A percentile compares a stretch with the other conserved stretches of the same genome.
phyloP scores from a whole-genome alignment of 1,140 invertebrate genomes.

The Pemphigus obesinymphae region DNA sequence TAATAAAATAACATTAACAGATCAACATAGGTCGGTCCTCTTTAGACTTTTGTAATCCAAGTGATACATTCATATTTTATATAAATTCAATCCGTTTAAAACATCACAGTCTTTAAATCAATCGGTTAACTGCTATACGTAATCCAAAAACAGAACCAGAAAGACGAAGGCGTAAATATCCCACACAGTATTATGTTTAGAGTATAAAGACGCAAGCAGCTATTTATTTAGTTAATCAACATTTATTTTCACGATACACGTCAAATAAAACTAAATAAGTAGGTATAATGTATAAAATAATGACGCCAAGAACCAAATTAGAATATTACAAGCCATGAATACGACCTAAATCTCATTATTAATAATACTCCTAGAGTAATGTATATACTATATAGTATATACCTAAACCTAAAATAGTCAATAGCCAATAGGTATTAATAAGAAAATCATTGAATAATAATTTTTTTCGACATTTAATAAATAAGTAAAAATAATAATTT shows the following conservation, averaged over 20 bases:
- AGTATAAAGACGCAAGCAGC: background rate
- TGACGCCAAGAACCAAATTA: conserved; percentile 27
- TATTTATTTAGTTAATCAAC: background rate
- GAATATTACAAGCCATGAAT: conserved; percentile 20
- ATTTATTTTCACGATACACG: background rate
- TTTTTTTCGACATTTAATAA: too few relatives aligned
- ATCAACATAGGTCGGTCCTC: too few relatives aligned
- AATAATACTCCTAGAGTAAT: too few relatives aligned
- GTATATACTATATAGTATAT: too few relatives aligned
- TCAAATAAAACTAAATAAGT: conserved; percentile 8
- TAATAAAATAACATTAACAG: too few relatives aligned
- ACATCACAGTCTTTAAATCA: background rate
- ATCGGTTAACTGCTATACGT: background rate
- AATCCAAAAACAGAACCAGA: background rate
- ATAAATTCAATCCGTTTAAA: background rate
- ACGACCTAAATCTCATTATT: conserved; percentile 25
- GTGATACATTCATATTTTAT: too few relatives aligned
- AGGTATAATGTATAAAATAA: background rate
- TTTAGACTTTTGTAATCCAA: too few relatives aligned
- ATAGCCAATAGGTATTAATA: too few relatives aligned
- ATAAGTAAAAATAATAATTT: too few relatives aligned
- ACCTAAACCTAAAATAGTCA: background rate
- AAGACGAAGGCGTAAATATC: background rate
- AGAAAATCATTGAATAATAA: too few relatives aligned
- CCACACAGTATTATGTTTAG: background rate